Base-by-base conservation (phyloP, 30 jellyfish, hydroid and myxozoan species). In the Aurelia aurita region DNA sequence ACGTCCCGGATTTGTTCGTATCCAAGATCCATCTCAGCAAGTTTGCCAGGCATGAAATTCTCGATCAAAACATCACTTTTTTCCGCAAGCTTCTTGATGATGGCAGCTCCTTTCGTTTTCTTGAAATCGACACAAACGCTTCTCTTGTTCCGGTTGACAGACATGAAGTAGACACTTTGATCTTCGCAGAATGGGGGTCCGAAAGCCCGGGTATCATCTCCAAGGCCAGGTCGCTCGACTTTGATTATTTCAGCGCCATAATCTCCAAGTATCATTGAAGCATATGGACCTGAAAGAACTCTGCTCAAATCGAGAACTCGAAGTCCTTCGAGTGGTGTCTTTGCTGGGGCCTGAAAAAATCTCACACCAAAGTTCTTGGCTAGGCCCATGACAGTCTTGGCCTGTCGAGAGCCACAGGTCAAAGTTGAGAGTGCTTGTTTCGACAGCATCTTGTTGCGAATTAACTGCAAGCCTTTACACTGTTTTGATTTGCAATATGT, bases 171-270 rank as follows among this genome's bases (percentile, higher is more conserved):
- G 51, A 92, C 96, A 72, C 99, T 94, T 80, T 94, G 96, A 46
- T 91, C 99, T 32, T 78, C 97, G 63, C 91, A 75, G 75, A 84
- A 94, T 29, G 99, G 99, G 5, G 99, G 99, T 13, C 99, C 97
- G 54, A 85, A 94, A 27, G 85, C 86, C 35, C 99, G 89, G 0
- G 99, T 88, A 63, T 88, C 97, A 65, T 94, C 99, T 9, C 99
- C 99, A 79, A 65, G 79, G 45, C 98, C 98, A 26, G 98, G 98
- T 54, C 91, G 84, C 43, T 93, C 98, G 14, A 93, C 90, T 51
- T 93, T 93, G 39, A 93, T 88, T 53, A 93, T 86, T 31, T 93
- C 97, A 32, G 98, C 98, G 7, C 98, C 98, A 86, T 88, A 81
- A 69, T 93, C 98, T 19, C 97, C 98, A 28, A 93, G 93, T 31